A percentile compares a stretch with the other conserved stretches of the same genome.
Evolutionary conservation across 2,888 invertebrate genomes (phyloP).

Genomic region (Agrenia bidenticulata): DNA sequence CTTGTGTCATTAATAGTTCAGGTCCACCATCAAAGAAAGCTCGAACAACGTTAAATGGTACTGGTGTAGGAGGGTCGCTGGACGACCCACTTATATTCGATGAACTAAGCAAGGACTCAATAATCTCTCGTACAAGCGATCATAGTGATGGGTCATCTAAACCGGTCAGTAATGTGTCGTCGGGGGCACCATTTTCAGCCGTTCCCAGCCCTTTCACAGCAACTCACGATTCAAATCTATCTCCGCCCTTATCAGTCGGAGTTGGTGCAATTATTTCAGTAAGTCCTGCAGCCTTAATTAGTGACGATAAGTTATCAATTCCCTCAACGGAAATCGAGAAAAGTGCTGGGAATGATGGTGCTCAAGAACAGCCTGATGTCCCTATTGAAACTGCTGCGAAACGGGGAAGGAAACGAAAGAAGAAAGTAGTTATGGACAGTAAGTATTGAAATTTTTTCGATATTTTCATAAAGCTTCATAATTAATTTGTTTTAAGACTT

Average conservation of each 20-base stretch:
- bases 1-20: conserved; percentile 11
- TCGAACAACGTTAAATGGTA: conserved; percentile 17
- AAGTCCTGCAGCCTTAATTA: background rate
- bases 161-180: conserved; percentile 25
- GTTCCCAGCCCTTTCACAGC: conserved; percentile 18
- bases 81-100: conserved; percentile 45
- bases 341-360: conserved; percentile 7
- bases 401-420: conserved; percentile 11
- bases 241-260: conserved; percentile 1
- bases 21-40: conserved; percentile 38
- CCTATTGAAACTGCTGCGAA: background rate
- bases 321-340: background rate
- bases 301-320: background rate
- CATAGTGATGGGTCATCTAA: conserved; percentile 43
- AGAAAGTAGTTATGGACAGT: conserved; percentile 8
- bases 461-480: background rate
- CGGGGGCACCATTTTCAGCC: conserved; percentile 17
- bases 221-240: background rate
- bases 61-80: conserved; percentile 35
- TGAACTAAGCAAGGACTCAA: conserved; percentile 43
- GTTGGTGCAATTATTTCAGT: background rate
- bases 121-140: conserved; percentile 39
- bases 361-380: background rate
- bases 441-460: too few species aligned
- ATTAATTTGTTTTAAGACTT: background rate